Percentiles rank a stretch among this genome's conserved stretches.
Conservation (phyloP, 2,888 invertebrate genomes). For the Pollenia amentaria region DNA sequence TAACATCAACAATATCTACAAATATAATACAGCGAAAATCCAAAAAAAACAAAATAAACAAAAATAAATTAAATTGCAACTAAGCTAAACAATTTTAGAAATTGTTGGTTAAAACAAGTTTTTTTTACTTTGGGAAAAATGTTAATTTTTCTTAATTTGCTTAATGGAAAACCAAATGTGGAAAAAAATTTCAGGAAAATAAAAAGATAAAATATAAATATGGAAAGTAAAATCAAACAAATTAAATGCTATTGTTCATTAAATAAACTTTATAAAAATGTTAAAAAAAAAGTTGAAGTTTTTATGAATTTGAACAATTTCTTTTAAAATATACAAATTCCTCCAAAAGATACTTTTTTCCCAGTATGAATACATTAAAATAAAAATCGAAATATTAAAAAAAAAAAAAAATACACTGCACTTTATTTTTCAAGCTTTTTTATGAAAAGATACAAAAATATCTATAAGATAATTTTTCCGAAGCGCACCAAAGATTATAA, state of each 20-base stretch:
- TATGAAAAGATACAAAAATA: too few relatives aligned
- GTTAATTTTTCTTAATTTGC: constrained; percentile 59
- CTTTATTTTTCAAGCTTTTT: too few relatives aligned
- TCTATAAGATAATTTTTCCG: too few relatives aligned
- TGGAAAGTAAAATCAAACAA: background rate
- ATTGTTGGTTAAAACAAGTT: constrained; percentile 64
- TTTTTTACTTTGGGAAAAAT: constrained; percentile 51
- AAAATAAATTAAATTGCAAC: constrained; percentile 11
- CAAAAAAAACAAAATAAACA: constrained; percentile 13
- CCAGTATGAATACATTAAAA: too few relatives aligned
- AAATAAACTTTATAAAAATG: background rate
- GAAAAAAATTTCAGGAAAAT: constrained; percentile 4
- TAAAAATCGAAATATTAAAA: too few relatives aligned
- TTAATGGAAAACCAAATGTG: constrained; percentile 4
- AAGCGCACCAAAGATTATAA: too few relatives aligned
- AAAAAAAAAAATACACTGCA: too few relatives aligned
- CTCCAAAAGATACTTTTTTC: too few relatives aligned
- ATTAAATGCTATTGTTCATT: background rate
- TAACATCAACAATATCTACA: constrained; percentile 10
- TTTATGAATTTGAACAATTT: too few relatives aligned
- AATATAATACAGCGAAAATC: constrained; percentile 16
- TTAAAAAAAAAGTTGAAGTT: too few relatives aligned
- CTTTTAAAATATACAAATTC: too few relatives aligned
- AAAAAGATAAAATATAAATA: constrained; percentile 9
- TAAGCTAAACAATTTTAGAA: constrained; percentile 47